A percentile compares a stretch with the other conserved stretches of the same genome.
Evolutionary conservation across 2,888 invertebrate genomes (phyloP).

Genomic region (Metalampra italica): DNA sequence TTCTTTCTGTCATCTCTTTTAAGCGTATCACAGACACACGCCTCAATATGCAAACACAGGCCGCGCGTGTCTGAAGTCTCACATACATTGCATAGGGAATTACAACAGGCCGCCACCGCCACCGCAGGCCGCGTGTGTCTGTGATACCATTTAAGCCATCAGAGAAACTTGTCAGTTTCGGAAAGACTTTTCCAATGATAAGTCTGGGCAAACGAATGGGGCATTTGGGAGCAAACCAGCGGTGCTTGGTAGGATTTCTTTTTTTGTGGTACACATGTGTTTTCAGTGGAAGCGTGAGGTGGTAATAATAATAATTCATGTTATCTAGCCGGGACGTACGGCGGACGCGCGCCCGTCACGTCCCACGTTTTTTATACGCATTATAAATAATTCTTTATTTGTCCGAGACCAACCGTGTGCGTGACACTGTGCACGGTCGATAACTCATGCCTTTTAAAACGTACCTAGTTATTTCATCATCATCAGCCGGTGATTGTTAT

Average conservation of each 20-base stretch:
- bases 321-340: constrained; percentile 49
- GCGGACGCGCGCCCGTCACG: constrained; percentile 38
- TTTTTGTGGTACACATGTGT: constrained; percentile 20
- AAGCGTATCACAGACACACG: no score
- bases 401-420: constrained; percentile 15
- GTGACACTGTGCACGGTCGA: constrained; percentile 17
- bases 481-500: no score
- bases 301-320: constrained; percentile 47
- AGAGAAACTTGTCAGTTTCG: background rate
- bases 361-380: constrained; percentile 40
- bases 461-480: no score
- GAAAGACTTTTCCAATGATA: background rate
- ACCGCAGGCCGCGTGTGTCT: no score
- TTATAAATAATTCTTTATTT: constrained; percentile 39
- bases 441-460: background rate
- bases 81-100: no score
- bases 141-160: constrained; percentile 5
- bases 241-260: background rate
- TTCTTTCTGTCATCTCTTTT: no score
- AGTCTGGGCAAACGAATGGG: no score
- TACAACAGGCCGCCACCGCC: no score
- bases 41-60: no score
- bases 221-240: no score
- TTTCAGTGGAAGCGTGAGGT: constrained; percentile 38
- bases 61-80: no score